A percentile compares a stretch with the other conserved stretches of the same genome.
Evolutionary conservation across 2,113 vertebrate species (phyloP).

Genomic region (Cynopterus brachyotis): DNA sequence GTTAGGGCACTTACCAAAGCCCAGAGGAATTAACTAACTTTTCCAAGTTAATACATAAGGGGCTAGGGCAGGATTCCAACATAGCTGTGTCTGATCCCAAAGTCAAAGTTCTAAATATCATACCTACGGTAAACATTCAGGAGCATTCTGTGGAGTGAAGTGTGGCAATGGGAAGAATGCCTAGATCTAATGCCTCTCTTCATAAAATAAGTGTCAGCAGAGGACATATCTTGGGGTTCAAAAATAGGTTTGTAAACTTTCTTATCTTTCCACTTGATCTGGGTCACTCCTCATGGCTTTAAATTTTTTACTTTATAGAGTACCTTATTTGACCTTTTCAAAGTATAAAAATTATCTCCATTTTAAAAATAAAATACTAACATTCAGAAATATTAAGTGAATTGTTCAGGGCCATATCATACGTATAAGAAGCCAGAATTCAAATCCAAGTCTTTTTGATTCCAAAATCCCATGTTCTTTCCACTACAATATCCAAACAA

Average conservation of each 20-base stretch:
- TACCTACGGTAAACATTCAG: neutral
- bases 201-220: neutral
- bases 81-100: neutral
- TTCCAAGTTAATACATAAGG: slow-evolving; percentile 5
- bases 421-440: neutral
- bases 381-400: neutral
- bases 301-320: neutral
- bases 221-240: neutral
- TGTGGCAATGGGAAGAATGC: neutral
- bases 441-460: neutral
- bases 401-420: neutral
- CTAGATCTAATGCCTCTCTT: neutral
- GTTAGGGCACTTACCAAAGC: neutral
- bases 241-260: neutral
- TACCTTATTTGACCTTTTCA: slow-evolving; percentile 34
- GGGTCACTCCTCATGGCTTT: neutral
- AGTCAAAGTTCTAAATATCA: neutral
- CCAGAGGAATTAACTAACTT: neutral
- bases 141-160: neutral
- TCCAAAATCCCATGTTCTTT: slow-evolving; percentile 20
- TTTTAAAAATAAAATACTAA: slow-evolving; percentile 30
- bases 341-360: slow-evolving; percentile 24
- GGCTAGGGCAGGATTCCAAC: neutral
- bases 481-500: neutral
- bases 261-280: neutral